phyloP scores from a whole-genome alignment of 2,888 invertebrate species.

The Apoda limacodes region DNA sequence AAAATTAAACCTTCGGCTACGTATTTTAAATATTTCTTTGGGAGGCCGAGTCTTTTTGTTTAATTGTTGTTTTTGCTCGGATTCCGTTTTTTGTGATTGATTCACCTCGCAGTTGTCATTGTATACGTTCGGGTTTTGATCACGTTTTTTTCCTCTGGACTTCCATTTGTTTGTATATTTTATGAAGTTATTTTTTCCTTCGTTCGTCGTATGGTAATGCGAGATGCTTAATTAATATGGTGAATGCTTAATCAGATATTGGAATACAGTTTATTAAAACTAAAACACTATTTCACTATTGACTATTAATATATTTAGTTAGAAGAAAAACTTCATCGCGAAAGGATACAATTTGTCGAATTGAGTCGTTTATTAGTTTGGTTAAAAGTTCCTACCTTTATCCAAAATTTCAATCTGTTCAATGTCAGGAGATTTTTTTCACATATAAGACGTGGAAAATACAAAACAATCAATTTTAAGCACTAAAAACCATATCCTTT shows the following conservation, averaged over 20 bases:
- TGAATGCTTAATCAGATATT: slow-evolving; percentile 41
- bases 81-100: slow-evolving; percentile 69
- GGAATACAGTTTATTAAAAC: too few relatives aligned
- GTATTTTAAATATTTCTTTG: slow-evolving; percentile 66
- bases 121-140: slow-evolving; percentile 61
- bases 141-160: slow-evolving; percentile 47
- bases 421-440: too few relatives aligned
- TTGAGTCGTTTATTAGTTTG: too few relatives aligned
- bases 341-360: too few relatives aligned
- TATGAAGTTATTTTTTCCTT: slow-evolving; percentile 46
- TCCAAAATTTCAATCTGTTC: too few relatives aligned
- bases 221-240: slow-evolving; percentile 50
- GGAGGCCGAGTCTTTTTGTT: slow-evolving; percentile 42
- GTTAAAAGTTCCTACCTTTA: too few relatives aligned
- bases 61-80: slow-evolving; percentile 69
- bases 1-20: slow-evolving; percentile 28
- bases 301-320: too few relatives aligned
- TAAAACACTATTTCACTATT: too few relatives aligned
- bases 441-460: too few relatives aligned
- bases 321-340: too few relatives aligned
- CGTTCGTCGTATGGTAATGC: slow-evolving; percentile 41
- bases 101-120: slow-evolving; percentile 68
- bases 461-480: too few relatives aligned
- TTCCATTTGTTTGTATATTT: slow-evolving; percentile 64
- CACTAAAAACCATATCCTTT: too few relatives aligned